Evolutionary conservation across 1,140 invertebrate genomes (phyloP), one percentile per base, ranked within the genome.

Genomic region (Drosophila tropicalis): DNA sequence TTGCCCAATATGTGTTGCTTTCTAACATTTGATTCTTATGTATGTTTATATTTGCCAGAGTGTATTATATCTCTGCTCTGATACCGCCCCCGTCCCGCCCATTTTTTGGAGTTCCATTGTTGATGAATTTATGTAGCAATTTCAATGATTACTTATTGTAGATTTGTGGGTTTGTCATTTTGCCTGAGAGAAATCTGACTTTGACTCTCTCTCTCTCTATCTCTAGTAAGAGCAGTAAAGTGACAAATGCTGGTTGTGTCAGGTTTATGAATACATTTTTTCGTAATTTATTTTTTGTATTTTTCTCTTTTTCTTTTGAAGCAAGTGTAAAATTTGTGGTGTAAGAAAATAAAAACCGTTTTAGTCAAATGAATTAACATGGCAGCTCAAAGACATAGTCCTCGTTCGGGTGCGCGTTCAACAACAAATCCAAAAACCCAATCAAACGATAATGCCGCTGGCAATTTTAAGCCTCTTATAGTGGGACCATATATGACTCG

Each of bases 1-100:
- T 70, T 69, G 67, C 63, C 71, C 73, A 73, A 77, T 84, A 89
- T 89, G 84, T 89, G 84, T 76, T 80, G 84, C 58, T 65, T 65
- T 39, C 39, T 9, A 66, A 67, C 83, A 86, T 86, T 86, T 86
- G 79, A 84, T 89, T 80, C 72, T 69, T 72, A 61, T 41, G 19
- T 51, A 47, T 17, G 10, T 47, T 6, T 47, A 51, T n/a, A 61
- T 67, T 44, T 76, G 64, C 56, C 47, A 57, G n/a, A 44, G 62
- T 66, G 70, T 70, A 62, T 74, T 57, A 80, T 76, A 66, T 67
- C 61, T 61, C 40, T 36, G 29, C 22, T 36, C 29, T 29, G 29
- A 29, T 29, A 29, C 29, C 32, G 13, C 15, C 10, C 32, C 9
- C 10, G 55, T 3, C 15, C 6, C 13, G 32, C 15, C 32, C 56